Evolutionary conservation across 1,140 invertebrate genomes (phyloP), one percentile per base, ranked within the genome.

Genomic region (Samia ricini): DNA sequence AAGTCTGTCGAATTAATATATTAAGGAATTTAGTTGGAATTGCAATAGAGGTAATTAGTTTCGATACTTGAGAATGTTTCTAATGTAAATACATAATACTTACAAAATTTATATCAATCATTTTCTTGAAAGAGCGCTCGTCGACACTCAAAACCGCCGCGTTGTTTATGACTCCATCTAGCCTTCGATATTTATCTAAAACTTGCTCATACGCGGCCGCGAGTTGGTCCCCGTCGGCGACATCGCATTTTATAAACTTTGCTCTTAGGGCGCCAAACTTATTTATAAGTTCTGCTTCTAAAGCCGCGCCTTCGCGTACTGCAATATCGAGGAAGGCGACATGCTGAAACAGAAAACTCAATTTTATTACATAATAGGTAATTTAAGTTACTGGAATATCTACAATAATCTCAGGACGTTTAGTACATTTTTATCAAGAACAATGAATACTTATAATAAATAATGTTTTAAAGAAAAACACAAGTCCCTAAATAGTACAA

Each of bases 141-240:
- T 77, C 66, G 10, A 77, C 74, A 24, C 78, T 74, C 7, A 91
- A 33, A 36, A 91, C 77, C 6, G 92, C 94, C 3, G 93, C 94
- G 73, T 94, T 94, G 77, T 95, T 95, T 58, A 95, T 88, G 42
- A 94, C 91, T 2, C 94, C 91, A 78, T 95, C 93, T 3, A 95
- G 83, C 15, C 92, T 91, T 7, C 93, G 92, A 59, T 94, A 91
- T 36, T 93, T 90, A 12, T 83, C 74, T 6, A 92, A 81, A 2
- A 94, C 91, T 83, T 90, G 92, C 48, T 91, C 83, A 76, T 95
- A 95, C 57, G 94, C 92, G 6, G 83, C 77, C 18, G 91, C 76
- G 15, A 96, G 92, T n/a, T 95, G 92, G 0, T 85, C 81, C 57
- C 93, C 91, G 26, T 93, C 91, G 0, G 91, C 88, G 1, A 96